These are phyloP conservation scores for Bacillus rossius DNA, from an alignment of 1,140 invertebrate species.

Conservation along the genomic window DNA sequence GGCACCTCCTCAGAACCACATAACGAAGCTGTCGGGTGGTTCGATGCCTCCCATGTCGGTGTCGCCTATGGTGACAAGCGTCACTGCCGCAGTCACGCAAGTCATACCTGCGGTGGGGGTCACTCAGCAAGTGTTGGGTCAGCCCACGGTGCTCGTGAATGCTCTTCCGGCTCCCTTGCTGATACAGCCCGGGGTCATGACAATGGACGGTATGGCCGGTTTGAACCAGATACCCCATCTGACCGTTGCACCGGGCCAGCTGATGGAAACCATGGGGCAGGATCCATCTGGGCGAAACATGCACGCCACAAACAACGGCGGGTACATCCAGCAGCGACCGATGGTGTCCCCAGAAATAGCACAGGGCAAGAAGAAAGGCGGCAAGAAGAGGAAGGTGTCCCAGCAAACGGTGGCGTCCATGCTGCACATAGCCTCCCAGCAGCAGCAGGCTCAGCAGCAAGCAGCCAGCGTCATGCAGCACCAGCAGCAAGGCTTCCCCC, in stretches of 20 bases:
- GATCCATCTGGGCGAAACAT: constrained; percentile 17
- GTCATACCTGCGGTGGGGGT: constrained; percentile 46
- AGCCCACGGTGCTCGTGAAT: constrained; percentile 76
- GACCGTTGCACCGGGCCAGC: constrained; percentile 37
- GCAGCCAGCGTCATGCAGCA: constrained; percentile 24
- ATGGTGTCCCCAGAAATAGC: constrained; percentile 53
- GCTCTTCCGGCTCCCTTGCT: constrained; percentile 68
- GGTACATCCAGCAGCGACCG: constrained; percentile 9
- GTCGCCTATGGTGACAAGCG: constrained; percentile 61
- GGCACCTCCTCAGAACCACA: constrained; percentile 45
- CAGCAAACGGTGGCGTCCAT: constrained; percentile 67
- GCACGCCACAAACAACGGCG: constrained; percentile 36
- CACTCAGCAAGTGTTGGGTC: constrained; percentile 58
- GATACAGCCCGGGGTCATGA: constrained; percentile 64
- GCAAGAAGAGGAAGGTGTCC: constrained; percentile 65
- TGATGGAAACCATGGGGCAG: constrained; percentile 7
- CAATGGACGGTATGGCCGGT: constrained; percentile 55
- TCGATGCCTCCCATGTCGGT: constrained; percentile 61
- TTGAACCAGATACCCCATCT: constrained; percentile 47
- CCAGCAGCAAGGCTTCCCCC: constrained; percentile 23
- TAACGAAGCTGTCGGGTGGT: constrained; percentile 1
- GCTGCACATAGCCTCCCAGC: constrained; percentile 62
- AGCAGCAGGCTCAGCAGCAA: constrained; percentile 42
- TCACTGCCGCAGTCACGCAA: constrained; percentile 48
- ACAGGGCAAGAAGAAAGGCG: constrained; percentile 49